Base-by-base conservation (phyloP, 2,797 vertebrate genomes). In the Gastrophryne carolinensis region DNA sequence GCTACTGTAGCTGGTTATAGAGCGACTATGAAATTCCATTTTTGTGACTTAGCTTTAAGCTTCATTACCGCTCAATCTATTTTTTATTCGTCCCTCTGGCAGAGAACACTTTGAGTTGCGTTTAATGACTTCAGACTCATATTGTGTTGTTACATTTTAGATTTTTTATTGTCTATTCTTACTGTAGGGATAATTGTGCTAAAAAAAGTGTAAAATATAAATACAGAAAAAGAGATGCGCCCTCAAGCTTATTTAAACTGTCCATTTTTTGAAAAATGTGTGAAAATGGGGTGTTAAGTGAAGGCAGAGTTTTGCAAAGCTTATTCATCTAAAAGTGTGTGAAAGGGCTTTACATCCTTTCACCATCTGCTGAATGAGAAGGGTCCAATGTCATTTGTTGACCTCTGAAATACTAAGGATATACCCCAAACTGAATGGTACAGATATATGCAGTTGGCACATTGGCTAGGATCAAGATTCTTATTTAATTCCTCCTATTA, bases 41-140 rank as follows among this genome's bases (percentile, higher is more conserved):
- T 60, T 68, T 53, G n/a, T 35, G 47, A 30, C 58, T 67, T 74
- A 27, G 15, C 53, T 67, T 50, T 37, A 68, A 75, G 64, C 73
- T 68, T 68, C 56, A 75, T 75, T 68, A 49, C 54, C 54, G 23
- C 54, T 68, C 54, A 61, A 75, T 68, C 73, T 75, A 68, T 60
- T 75, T 68, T 66, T 60, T 61, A 76, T 69, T 76, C 53, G 56
- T 69, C 57, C 73, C 56, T 47, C 56, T 62, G 65, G 73, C 73
- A 76, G 32, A 12, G 26, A 53, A 39, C 37, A 35, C 47, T 50
- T 62, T 62, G 49, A 62, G 57, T 37, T 75, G 53, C 47, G 35
- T 26, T 73, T 67, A 23, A 69, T 62, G 57, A 35, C 54, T 56
- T 76, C 44, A 69, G 73, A 76, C 60, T 64, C 34, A 69, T 61